These are phyloP conservation scores for Hylaeus volcanicus DNA, from an alignment of 1,140 invertebrate species.

Conservation along the genomic window DNA sequence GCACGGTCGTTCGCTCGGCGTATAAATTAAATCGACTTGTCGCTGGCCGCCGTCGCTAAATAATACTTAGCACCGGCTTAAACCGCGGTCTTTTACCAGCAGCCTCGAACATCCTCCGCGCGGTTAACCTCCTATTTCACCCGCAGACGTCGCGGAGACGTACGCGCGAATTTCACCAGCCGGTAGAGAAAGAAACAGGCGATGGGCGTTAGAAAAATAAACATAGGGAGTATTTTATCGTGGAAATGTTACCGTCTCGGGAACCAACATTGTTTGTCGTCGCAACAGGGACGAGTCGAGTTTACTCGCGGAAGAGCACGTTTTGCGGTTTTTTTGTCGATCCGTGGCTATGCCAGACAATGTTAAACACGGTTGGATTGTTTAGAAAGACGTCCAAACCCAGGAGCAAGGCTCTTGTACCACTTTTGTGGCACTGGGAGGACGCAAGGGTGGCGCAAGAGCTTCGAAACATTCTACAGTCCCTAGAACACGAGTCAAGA, in stretches of 20 bases:
- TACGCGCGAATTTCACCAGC: neutral
- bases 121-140: conserved; percentile 55
- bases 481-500: no score
- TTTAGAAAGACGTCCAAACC: no score
- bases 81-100: conserved; percentile 52
- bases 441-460: no score
- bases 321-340: no score
- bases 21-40: conserved; percentile 73
- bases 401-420: no score
- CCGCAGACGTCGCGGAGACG: neutral
- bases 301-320: neutral
- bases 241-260: neutral
- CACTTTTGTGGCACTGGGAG: no score
- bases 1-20: conserved; percentile 23
- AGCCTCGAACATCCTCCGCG: conserved; percentile 21
- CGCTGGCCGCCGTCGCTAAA: conserved; percentile 64
- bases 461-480: no score
- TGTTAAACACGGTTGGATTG: no score
- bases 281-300: neutral
- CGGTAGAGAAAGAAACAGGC: conserved; percentile 13
- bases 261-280: neutral
- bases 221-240: neutral
- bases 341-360: no score
- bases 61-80: conserved; percentile 70
- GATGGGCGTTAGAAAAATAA: conserved; percentile 21